A percentile compares a stretch with the other conserved stretches of the same genome.
Conservation (phyloP, 2,797 vertebrate genomes). For the Catharus ustulatus region DNA sequence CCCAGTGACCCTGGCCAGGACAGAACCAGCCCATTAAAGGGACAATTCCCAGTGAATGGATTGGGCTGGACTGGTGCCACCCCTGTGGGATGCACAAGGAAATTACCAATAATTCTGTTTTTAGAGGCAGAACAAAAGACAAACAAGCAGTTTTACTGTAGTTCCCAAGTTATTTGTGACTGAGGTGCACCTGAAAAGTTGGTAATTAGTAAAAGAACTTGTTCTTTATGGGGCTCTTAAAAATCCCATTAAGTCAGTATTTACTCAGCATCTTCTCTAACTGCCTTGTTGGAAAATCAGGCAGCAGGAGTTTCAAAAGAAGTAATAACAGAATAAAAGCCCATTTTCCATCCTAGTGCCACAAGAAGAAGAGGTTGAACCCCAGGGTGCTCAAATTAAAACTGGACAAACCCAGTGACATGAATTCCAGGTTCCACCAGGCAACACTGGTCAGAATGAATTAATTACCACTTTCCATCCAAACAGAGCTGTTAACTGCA, state of each 20-base stretch:
- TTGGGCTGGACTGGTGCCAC: background rate
- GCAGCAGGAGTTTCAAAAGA: background rate
- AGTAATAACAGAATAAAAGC: background rate
- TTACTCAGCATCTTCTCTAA: slow-evolving; percentile 24
- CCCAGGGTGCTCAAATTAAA: background rate
- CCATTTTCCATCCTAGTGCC: background rate
- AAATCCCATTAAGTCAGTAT: slow-evolving; percentile 31
- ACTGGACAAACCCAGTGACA: background rate
- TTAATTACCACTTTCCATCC: background rate
- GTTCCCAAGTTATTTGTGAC: slow-evolving; percentile 19
- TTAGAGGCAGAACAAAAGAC: background rate
- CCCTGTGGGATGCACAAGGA: background rate
- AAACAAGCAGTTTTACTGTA: background rate
- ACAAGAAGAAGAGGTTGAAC: background rate
- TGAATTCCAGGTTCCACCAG: background rate
- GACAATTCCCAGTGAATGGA: background rate
- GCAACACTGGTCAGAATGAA: background rate
- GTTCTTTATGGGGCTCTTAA: slow-evolving; percentile 24
- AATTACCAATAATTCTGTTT: background rate
- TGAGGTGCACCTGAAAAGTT: slow-evolving; percentile 21
- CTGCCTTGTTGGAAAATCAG: background rate
- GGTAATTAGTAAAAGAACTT: slow-evolving; percentile 25
- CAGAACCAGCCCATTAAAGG: background rate
- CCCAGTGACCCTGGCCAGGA: background rate
- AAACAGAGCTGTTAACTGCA: background rate